phyloP scores from a whole-genome alignment of 2,888 invertebrate species.

The Drosophila testacea region DNA sequence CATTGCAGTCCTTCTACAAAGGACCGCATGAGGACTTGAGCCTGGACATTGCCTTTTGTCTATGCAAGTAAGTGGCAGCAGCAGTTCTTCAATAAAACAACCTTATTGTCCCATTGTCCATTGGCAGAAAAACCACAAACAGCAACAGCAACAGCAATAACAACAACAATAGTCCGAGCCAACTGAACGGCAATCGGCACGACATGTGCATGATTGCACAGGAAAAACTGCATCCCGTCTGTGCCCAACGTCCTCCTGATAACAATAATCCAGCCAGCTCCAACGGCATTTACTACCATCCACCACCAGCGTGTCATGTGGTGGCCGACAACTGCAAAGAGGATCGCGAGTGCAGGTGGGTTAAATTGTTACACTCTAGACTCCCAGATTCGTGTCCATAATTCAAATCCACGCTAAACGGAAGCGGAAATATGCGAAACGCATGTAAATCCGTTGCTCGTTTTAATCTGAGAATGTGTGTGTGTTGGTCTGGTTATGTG shows the following conservation, averaged over 20 bases:
- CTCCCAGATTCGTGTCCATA: constrained; percentile 48
- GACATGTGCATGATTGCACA: constrained; percentile 95
- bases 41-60: constrained; percentile 95
- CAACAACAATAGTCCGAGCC: constrained; percentile 48
- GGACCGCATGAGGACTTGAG: constrained; percentile 92
- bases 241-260: constrained; percentile 92
- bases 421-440: constrained; percentile 66
- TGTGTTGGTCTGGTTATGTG: constrained; percentile 7
- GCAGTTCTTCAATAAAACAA: constrained; percentile 16
- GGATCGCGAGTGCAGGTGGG: constrained; percentile 93
- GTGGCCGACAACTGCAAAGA: constrained; percentile 93
- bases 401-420: constrained; percentile 62
- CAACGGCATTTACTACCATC: constrained; percentile 86
- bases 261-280: constrained; percentile 86
- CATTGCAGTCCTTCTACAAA: constrained; percentile 94
- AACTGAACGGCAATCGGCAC: constrained; percentile 87
- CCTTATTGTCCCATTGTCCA: constrained; percentile 38
- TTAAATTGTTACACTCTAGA: constrained; percentile 35
- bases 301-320: constrained; percentile 94
- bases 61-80: constrained; percentile 92
- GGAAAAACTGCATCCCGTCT: constrained; percentile 94
- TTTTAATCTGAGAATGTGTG: constrained; percentile 34
- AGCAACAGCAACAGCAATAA: constrained; percentile 10
- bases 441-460: constrained; percentile 55
- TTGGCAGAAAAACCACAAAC: constrained; percentile 90